These are phyloP conservation scores for Muscidifurax raptorellus DNA, from an alignment of 1,140 invertebrate species.

Conservation along the genomic window DNA sequence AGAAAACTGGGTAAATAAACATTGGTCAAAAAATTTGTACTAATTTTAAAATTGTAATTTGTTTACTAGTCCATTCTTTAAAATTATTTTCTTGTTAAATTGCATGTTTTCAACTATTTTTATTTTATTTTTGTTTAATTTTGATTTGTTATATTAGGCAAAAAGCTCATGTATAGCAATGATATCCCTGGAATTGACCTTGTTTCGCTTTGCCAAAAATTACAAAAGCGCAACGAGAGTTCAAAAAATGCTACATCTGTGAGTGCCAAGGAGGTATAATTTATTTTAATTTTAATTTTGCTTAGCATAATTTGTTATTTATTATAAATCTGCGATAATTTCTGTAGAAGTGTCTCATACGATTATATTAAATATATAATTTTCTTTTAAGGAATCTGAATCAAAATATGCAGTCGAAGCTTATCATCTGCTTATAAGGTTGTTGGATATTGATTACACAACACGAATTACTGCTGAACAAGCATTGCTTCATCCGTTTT, in stretches of 20 bases:
- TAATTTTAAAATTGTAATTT: conserved; percentile 4
- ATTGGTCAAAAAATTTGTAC: conserved; percentile 47
- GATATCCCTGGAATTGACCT: conserved; percentile 67
- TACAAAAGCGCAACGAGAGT: conserved; percentile 64
- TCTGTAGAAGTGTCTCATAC: background rate
- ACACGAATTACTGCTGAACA: conserved; percentile 83
- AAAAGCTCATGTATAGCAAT: conserved; percentile 70
- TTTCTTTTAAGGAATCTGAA: conserved; percentile 59
- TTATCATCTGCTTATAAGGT: conserved; percentile 83
- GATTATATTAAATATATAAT: conserved; percentile 25
- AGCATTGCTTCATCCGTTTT: conserved; percentile 86
- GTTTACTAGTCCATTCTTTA: background rate
- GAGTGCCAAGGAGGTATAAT: conserved; percentile 57
- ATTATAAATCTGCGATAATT: conserved; percentile 16
- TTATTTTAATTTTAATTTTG: conserved; percentile 59
- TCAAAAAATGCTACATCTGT: conserved; percentile 52
- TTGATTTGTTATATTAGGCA: conserved; percentile 62
- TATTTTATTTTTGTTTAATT: background rate
- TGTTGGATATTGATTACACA: conserved; percentile 86
- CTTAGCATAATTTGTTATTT: conserved; percentile 31
- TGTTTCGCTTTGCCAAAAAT: conserved; percentile 66
- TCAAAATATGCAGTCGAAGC: conserved; percentile 80
- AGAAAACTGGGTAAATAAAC: conserved; percentile 78
- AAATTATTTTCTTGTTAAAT: background rate
- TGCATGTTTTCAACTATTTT: background rate